phyloP scores from a whole-genome alignment of 1,140 invertebrate species.

The Platyscapa corneri region DNA sequence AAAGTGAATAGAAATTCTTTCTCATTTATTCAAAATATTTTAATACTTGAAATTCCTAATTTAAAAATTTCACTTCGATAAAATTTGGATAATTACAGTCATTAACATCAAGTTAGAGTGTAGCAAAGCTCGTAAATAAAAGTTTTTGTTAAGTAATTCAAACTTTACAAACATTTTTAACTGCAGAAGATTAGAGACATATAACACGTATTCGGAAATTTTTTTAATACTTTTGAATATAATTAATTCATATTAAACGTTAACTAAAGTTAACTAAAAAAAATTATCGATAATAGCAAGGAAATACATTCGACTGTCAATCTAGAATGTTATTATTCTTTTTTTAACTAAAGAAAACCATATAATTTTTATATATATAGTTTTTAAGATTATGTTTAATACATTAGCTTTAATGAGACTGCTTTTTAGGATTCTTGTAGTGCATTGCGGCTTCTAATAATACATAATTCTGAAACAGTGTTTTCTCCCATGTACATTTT shows the following conservation, averaged over 20 bases:
- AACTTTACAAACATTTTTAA: constrained; percentile 20
- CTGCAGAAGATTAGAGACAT: not conserved
- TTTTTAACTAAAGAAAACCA: no score
- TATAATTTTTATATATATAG: no score
- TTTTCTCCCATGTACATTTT: no score
- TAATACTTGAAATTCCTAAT: not conserved
- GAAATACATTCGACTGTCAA: no score
- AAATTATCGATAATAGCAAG: no score
- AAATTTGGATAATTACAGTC: not conserved
- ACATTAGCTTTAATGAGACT: no score
- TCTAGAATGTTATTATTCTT: no score
- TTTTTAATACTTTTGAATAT: not conserved
- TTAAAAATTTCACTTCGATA: not conserved
- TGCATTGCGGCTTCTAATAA: no score
- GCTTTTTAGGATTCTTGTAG: no score
- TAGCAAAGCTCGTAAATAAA: not conserved
- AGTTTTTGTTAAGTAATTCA: constrained; percentile 20
- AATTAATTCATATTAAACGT: not conserved
- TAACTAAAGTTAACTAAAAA: no score
- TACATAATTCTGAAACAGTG: no score
- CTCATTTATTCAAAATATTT: not conserved
- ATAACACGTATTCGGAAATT: not conserved
- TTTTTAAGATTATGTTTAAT: no score
- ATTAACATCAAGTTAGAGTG: not conserved
- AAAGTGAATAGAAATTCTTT: not conserved